These are phyloP conservation scores for Chaetogeoica ovagalla DNA, from an alignment of 2,888 invertebrate genomes.

Conservation along the genomic window DNA sequence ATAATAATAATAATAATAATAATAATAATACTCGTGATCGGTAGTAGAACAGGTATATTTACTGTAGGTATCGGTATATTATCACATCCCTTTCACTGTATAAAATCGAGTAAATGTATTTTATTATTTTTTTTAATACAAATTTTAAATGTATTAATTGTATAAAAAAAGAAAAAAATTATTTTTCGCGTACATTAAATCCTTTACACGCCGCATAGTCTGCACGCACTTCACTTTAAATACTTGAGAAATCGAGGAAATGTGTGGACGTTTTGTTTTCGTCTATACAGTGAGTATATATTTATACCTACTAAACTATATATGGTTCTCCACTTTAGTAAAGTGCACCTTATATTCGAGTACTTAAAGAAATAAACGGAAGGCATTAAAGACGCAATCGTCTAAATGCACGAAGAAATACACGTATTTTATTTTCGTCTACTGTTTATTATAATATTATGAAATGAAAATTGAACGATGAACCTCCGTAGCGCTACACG, in stretches of 20 bases:
- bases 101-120: too few relatives aligned
- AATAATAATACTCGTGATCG: too few relatives aligned
- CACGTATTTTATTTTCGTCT: background rate
- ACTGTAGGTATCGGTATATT: too few relatives aligned
- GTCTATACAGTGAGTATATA: too few relatives aligned
- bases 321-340: constrained; percentile 14
- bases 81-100: too few relatives aligned
- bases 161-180: too few relatives aligned
- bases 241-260: background rate
- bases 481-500: too few relatives aligned
- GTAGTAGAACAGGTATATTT: too few relatives aligned
- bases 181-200: background rate
- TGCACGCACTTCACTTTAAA: background rate
- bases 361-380: background rate
- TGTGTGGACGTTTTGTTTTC: background rate
- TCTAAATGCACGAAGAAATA: background rate
- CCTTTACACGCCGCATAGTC: background rate
- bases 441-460: background rate
- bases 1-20: too few relatives aligned
- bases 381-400: background rate
- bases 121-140: too few relatives aligned
- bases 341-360: background rate
- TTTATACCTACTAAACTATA: too few relatives aligned
- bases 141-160: too few relatives aligned
- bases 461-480: background rate